phyloP scores from a whole-genome alignment of 1,140 invertebrate species.

The Trissolcus basalis region DNA sequence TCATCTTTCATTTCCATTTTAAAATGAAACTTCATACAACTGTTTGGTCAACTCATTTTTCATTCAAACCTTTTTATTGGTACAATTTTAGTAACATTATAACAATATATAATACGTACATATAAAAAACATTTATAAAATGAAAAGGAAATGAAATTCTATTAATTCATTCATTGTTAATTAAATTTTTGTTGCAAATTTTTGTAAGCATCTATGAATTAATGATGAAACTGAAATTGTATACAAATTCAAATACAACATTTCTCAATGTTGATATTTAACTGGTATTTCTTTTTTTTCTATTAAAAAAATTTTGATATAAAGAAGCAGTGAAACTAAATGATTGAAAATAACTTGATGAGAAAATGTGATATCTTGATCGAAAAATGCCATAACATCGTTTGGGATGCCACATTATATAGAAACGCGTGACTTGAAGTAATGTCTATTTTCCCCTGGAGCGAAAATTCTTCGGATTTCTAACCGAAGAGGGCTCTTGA shows the following conservation, averaged over 20 bases:
- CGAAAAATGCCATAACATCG: conserved; percentile 55
- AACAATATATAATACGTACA: no score
- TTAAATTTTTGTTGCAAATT: no score
- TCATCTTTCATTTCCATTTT: neutral
- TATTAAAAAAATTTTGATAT: neutral
- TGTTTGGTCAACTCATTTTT: no score
- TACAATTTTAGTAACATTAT: no score
- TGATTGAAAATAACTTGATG: conserved; percentile 15
- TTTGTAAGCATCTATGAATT: no score
- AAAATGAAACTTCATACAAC: no score
- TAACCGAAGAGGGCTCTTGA: conserved; percentile 44
- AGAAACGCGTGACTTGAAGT: conserved; percentile 48
- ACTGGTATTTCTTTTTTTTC: neutral
- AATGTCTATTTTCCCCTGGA: conserved; percentile 52
- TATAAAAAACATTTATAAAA: no score
- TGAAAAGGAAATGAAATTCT: no score
- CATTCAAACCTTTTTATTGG: no score
- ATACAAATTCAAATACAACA: no score
- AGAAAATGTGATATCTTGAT: conserved; percentile 55
- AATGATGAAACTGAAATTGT: no score
- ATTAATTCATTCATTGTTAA: no score
- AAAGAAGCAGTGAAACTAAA: neutral
- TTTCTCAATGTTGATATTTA: conserved; percentile 2
- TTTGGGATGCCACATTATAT: conserved; percentile 51
- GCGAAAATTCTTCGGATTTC: conserved; percentile 53